Conservation (phyloP, 2,888 invertebrate genomes). For the Cenopis cana region DNA sequence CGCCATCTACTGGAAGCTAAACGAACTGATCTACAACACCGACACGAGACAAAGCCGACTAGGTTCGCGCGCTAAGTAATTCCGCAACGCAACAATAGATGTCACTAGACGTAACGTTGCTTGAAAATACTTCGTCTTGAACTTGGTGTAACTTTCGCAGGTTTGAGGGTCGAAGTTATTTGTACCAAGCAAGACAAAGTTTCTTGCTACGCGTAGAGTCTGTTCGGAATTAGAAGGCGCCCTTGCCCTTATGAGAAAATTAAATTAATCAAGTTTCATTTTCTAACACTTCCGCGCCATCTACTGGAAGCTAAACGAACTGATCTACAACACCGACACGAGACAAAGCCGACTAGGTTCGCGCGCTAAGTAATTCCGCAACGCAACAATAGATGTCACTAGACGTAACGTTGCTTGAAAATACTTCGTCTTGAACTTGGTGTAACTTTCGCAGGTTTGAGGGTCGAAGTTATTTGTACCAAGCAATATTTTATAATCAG, state of each 20-base stretch:
- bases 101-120: slow-evolving; percentile 15
- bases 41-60: neutral
- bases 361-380: neutral
- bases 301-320: neutral
- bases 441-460: no score
- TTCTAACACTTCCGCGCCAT: neutral
- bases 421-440: neutral
- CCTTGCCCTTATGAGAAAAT: no score
- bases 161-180: no score
- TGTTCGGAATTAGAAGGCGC: no score
- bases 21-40: neutral
- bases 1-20: neutral
- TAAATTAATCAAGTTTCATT: neutral
- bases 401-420: neutral
- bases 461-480: no score
- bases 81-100: slow-evolving; percentile 14
- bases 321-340: no score
- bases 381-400: slow-evolving; percentile 31
- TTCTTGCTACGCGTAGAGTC: no score
- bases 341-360: neutral
- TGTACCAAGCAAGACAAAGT: no score
- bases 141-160: no score
- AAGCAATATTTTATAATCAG: neutral
- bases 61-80: neutral
- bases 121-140: neutral